These are phyloP conservation scores for Crocuta crocuta DNA, from an alignment of 2,113 vertebrate species.

Conservation along the genomic window DNA sequence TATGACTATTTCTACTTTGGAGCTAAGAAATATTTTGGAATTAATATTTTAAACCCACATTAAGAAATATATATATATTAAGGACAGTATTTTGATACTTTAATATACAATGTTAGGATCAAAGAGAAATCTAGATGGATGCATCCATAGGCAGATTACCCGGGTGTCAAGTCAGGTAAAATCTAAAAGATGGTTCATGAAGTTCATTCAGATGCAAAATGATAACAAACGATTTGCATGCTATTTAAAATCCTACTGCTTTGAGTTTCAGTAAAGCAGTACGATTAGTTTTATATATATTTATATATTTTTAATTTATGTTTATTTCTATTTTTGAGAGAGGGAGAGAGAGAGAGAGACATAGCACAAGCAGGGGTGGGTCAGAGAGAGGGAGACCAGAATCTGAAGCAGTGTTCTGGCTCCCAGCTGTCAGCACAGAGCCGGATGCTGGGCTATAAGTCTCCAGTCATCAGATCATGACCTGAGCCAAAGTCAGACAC, in stretches of 20 bases:
- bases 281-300: background rate
- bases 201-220: background rate
- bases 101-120: background rate
- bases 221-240: background rate
- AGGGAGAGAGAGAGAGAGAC: too few relatives aligned
- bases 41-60: background rate
- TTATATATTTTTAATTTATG: too few relatives aligned
- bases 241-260: constrained; percentile 8
- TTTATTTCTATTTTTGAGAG: too few relatives aligned
- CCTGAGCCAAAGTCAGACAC: too few relatives aligned
- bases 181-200: background rate
- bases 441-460: too few relatives aligned
- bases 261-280: background rate
- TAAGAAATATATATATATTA: constrained; percentile 10
- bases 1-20: background rate
- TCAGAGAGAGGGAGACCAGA: too few relatives aligned
- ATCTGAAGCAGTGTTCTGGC: too few relatives aligned
- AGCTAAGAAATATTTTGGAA: constrained; percentile 53
- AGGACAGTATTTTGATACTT: background rate
- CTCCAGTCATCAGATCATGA: too few relatives aligned
- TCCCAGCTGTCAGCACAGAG: too few relatives aligned
- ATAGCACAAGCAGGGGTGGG: too few relatives aligned
- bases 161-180: background rate
- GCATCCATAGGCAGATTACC: background rate
- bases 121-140: background rate